Evolutionary conservation across 2,888 invertebrate species (phyloP).

Genomic region (Oscheius sp.): DNA sequence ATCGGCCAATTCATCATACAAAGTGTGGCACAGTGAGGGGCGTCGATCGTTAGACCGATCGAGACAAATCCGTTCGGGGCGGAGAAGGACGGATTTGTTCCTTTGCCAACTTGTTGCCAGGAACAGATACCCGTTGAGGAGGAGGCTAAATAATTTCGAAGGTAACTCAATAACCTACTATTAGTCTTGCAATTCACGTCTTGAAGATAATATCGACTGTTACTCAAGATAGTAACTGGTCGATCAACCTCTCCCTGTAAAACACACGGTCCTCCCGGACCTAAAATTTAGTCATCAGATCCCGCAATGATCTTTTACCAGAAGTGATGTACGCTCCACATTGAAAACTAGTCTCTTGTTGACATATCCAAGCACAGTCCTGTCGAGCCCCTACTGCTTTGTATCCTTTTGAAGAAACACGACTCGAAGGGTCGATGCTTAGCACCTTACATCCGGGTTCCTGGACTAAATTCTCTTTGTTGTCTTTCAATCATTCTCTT

Average conservation of each 20-base stretch:
- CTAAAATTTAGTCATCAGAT: neutral
- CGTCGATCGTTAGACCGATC: slow-evolving; percentile 28
- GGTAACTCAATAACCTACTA: neutral
- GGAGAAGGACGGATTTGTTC: slow-evolving; percentile 4
- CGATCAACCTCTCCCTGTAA: slow-evolving; percentile 16
- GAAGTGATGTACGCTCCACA: slow-evolving; percentile 27
- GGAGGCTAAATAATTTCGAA: neutral
- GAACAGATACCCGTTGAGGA: slow-evolving; percentile 4
- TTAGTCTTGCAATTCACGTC: slow-evolving; percentile 16
- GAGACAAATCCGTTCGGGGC: neutral
- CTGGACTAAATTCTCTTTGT: neutral
- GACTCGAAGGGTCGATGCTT: slow-evolving; percentile 22
- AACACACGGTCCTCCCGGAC: slow-evolving; percentile 25
- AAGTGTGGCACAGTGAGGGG: slow-evolving; percentile 22
- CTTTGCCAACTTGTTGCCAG: neutral
- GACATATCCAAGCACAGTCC: slow-evolving; percentile 25
- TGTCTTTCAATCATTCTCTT: neutral
- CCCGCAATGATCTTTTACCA: neutral
- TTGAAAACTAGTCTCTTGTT: slow-evolving; percentile 8
- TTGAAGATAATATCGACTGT: slow-evolving; percentile 28
- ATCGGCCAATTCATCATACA: slow-evolving; percentile 33
- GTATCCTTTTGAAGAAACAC: slow-evolving; percentile 18
- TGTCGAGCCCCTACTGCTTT: slow-evolving; percentile 27
- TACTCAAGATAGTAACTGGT: neutral
- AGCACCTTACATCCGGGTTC: slow-evolving; percentile 23